phyloP scores from a whole-genome alignment of 1,140 invertebrate species.

The Conus ventricosus region DNA sequence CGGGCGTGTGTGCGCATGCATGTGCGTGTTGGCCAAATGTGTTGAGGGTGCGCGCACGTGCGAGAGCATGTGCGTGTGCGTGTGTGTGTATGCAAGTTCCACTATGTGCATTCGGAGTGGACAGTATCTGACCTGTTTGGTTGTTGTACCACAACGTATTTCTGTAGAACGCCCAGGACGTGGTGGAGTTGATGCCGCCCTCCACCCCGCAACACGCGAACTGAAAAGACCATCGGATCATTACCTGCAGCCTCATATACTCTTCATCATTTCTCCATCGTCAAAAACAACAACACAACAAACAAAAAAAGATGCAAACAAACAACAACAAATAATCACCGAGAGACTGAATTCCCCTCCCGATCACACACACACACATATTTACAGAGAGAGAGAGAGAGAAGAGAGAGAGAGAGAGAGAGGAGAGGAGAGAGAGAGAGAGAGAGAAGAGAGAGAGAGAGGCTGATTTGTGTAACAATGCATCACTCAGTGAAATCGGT shows the following conservation, averaged over 20 bases:
- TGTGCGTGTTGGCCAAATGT: not conserved
- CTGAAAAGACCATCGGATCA: conserved; percentile 41
- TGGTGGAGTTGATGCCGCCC: conserved; percentile 57
- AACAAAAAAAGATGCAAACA: not conserved
- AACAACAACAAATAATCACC: not conserved
- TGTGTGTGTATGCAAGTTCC: not conserved
- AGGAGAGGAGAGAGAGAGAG: not conserved
- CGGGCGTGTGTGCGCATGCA: not conserved
- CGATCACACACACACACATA: not conserved
- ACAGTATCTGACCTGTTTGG: conserved; percentile 45
- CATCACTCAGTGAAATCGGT: too few species aligned
- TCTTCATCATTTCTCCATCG: too few species aligned
- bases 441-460: conserved; percentile 25
- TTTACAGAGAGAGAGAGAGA: not conserved
- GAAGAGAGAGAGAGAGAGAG: not conserved
- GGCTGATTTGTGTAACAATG: not conserved
- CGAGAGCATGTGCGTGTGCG: not conserved
- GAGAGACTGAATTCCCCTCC: not conserved
- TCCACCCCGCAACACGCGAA: conserved; percentile 58
- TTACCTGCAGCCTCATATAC: too few species aligned
- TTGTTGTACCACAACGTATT: conserved; percentile 55
- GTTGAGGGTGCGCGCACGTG: not conserved
- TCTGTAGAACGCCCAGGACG: conserved; percentile 62
- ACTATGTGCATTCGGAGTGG: not conserved
- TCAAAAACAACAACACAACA: not conserved